A percentile compares a stretch with the other conserved stretches of the same genome.
Conservation (phyloP, 2,888 invertebrate genomes). For the Julus scandinavius region DNA sequence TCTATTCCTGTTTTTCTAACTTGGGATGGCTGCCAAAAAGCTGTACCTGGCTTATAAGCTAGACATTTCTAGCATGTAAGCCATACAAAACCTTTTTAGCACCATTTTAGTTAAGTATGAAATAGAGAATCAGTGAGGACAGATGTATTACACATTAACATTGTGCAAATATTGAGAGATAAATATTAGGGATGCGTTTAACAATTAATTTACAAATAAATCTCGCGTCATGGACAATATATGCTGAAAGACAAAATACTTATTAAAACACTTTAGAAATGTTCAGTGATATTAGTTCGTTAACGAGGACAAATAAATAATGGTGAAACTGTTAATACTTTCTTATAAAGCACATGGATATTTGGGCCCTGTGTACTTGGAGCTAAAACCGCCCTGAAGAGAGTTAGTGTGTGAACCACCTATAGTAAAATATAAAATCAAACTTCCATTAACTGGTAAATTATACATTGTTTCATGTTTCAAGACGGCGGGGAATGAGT, state of each 20-base stretch:
- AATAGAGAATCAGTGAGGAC: too few species aligned
- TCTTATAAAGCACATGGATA: not conserved
- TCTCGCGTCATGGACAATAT: not conserved
- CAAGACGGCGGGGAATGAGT: not conserved
- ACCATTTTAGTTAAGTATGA: too few species aligned
- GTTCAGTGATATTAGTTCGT: constrained; percentile 1
- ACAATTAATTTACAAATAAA: too few species aligned
- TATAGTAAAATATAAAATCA: constrained; percentile 21
- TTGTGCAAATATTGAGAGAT: too few species aligned
- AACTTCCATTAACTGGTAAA: not conserved
- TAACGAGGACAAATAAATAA: not conserved
- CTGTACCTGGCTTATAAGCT: too few species aligned
- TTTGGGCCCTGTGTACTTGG: not conserved
- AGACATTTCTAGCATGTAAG: too few species aligned
- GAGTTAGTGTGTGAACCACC: not conserved
- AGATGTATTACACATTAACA: too few species aligned
- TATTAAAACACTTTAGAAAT: not conserved
- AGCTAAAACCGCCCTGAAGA: constrained; percentile 11
- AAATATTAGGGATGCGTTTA: too few species aligned
- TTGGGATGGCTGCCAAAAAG: too few species aligned
- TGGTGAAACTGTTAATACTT: not conserved
- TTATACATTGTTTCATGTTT: not conserved
- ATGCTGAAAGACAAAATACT: not conserved
- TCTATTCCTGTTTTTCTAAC: too few species aligned
- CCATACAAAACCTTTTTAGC: too few species aligned